Evolutionary conservation across 2,797 vertebrate genomes (phyloP), one percentile per base, ranked within the genome.

Genomic region (Eulemur mongoz): DNA sequence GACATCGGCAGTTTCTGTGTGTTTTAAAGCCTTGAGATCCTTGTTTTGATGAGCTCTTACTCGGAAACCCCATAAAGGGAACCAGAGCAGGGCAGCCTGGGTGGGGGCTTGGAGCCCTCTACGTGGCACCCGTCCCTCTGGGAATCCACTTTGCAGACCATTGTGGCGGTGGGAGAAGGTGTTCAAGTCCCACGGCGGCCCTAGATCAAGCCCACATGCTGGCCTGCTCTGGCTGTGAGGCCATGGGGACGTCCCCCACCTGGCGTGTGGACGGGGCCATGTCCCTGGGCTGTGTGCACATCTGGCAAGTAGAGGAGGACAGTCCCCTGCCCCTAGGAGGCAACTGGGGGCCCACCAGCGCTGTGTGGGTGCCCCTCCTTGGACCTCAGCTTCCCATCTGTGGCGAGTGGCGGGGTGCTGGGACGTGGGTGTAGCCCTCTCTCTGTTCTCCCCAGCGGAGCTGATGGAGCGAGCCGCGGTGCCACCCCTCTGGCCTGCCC

Each of bases 401-500:
- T 30, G 23, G 1, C 4, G 13, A 38, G 23, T 57, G 65, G n/a
- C 38, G 35, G 15, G 27, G 52, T 12, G 23, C n/a, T 13, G 17
- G 81, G 81, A 23, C 8, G 1, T 43, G 17, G 54, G 48, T 9
- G 4, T 38, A 3, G 54, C 72, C 63, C 18, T 6, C 23, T 0
- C 75, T 96, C 35, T 72, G 65, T 92, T 95, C 0, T 70, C 72
- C 84, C 8, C 96, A 98, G 99, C 99, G 0, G 99, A 99, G 69
- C 98, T 99, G 69, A 99, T 99, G 99, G 99, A 99, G 93, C 99
- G 99, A 7, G 99, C 99, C 0, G 73, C 97, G 0, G 97, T 97
- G 0, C 99, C 99, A 45, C 99, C 99, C 0, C 98, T 99, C 97
- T 99, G 99, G 99, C 99, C 99, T 0, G 98, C 99, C 4, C 98